Conservation (phyloP, 2,797 vertebrate species). For the Halcyon smyrnensis region DNA sequence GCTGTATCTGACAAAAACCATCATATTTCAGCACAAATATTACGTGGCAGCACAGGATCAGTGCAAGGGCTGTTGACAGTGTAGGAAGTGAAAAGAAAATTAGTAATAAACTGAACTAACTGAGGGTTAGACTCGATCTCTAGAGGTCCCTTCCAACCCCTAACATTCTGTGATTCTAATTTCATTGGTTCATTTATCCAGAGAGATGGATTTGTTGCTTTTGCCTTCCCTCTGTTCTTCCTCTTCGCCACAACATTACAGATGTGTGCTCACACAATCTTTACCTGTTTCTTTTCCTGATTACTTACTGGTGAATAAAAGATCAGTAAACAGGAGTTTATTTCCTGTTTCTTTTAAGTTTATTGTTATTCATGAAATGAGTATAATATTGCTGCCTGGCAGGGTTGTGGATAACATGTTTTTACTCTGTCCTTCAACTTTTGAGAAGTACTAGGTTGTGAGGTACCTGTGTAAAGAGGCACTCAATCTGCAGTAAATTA, state of each 20-base stretch:
- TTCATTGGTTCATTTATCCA: background rate
- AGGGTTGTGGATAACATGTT: background rate
- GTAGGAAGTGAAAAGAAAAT: background rate
- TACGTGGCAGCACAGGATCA: background rate
- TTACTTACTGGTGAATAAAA: background rate
- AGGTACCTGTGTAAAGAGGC: background rate
- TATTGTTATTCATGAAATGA: background rate
- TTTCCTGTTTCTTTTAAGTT: background rate
- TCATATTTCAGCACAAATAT: background rate
- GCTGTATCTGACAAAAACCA: background rate
- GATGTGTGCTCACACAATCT: rapidly evolving
- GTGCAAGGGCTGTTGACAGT: background rate
- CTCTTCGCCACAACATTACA: background rate
- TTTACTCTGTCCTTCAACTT: background rate
- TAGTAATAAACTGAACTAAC: background rate
- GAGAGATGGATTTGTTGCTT: background rate
- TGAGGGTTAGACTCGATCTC: too few species aligned
- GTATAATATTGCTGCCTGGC: background rate
- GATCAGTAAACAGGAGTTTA: background rate
- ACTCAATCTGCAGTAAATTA: background rate
- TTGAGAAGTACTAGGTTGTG: background rate
- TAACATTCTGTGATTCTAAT: background rate
- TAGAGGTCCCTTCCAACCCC: too few species aligned
- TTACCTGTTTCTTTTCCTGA: background rate
- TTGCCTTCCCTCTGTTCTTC: background rate